Evolutionary conservation across 2,113 vertebrate genomes (phyloP), one percentile per base, ranked within the genome.

Genomic region (Typhlomys cinereus): DNA sequence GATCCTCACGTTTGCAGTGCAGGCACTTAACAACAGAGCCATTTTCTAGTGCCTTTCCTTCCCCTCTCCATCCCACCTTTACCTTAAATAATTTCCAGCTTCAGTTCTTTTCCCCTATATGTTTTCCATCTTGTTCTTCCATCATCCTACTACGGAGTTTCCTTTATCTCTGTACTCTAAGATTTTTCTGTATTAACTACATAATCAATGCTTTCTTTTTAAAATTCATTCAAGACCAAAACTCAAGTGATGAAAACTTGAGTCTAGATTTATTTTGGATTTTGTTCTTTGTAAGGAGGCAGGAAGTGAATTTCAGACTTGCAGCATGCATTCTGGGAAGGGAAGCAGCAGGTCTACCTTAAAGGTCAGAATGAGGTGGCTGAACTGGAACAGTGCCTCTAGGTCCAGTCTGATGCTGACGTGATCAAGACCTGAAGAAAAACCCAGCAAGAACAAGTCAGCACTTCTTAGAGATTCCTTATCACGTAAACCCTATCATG

Each of bases 311-410:
- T 76, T 73, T 13, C 48, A 80, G 95, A 18, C 11, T 27, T 29
- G 85, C 52, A 23, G 5, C 4, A 57, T 67, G 31, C 18, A 48
- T 69, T 74, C 59, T 29, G 8, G 4, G 17, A 39, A 61, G 12
- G 13, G 50, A n/a, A 7, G 18, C 23, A 4, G 36, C 34, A 76
- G 8, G 36, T n/a, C 67, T 78, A 99, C 99, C 99, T 99, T 99
- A 95, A 99, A 99, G 61, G 98, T 99, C 96, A 99, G 97, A 79
- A 99, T 98, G 81, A 99, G 98, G 74, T 99, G 99, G 89, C 98
- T 99, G 97, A 99, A 99, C 94, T 99, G 99, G 97, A 99, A 99
- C 76, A 99, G 88, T 2, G 98, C 97, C 97, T 99, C 99, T 88
- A 99, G 97, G 90, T 99, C 98, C 96, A 99, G 73, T 95, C 97